A percentile compares a stretch with the other conserved stretches of the same genome.
These are phyloP conservation scores for Leptinotarsa undecemlineata DNA, from an alignment of 1,140 invertebrate genomes.

Conservation along the genomic window DNA sequence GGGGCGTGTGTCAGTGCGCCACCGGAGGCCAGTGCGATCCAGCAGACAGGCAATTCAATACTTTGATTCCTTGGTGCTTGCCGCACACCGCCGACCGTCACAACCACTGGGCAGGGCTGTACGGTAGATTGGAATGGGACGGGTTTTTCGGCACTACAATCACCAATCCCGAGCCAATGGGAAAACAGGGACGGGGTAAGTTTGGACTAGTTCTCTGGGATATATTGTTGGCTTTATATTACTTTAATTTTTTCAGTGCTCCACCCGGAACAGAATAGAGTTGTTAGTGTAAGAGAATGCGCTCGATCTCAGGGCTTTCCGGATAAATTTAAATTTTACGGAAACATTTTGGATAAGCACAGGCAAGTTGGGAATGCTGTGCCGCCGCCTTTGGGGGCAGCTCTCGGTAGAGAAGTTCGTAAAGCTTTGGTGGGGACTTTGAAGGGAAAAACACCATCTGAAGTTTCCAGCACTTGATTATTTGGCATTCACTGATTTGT, in stretches of 20 bases:
- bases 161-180: constrained; percentile 91
- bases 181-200: constrained; percentile 73
- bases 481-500: too few species aligned
- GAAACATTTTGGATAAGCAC: constrained; percentile 77
- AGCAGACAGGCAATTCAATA: constrained; percentile 79
- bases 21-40: constrained; percentile 69
- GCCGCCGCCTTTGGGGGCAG: constrained; percentile 77
- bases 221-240: neutral
- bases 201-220: neutral
- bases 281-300: constrained; percentile 85
- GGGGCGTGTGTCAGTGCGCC: constrained; percentile 83
- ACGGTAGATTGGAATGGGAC: constrained; percentile 81
- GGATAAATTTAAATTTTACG: constrained; percentile 78
- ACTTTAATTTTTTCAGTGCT: constrained; percentile 61
- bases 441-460: neutral
- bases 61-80: constrained; percentile 88
- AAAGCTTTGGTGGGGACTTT: constrained; percentile 53
- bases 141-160: constrained; percentile 85
- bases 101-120: constrained; percentile 81
- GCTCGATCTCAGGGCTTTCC: constrained; percentile 86
- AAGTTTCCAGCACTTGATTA: too few species aligned
- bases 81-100: constrained; percentile 86
- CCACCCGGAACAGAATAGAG: constrained; percentile 79
- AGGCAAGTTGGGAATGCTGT: constrained; percentile 89
- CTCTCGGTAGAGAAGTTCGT: constrained; percentile 75